Base-by-base conservation (phyloP, 2,113 vertebrate genomes). In the Alligator mississippiensis region DNA sequence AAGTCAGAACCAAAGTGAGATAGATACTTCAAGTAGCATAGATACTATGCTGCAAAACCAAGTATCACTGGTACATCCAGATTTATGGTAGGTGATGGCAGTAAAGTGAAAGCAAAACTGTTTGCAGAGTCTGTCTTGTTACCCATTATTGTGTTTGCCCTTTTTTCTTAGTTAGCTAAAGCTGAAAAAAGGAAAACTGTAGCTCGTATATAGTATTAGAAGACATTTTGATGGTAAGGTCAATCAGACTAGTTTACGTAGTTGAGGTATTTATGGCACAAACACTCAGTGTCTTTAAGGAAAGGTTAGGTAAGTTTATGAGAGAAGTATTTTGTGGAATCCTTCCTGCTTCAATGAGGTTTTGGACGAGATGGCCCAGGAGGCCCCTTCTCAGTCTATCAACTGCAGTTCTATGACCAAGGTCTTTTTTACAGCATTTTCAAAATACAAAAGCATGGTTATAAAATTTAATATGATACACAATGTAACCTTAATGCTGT, bases 271-370 rank as follows among this genome's bases (percentile, higher is more conserved):
- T 96, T 96, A 96, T 91, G 95, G 88, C 84, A 91, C 95, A 93
- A 90, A 96, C 96, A 93, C 91, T 96, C 96, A 94, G 89, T 93
- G 93, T 95, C 95, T 95, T 95, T 95, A 96, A 90, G 93, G 93
- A 94, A 96, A 95, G 95, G 96, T 96, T 97, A 97, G 92, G 75
- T 96, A 97, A 94, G 80, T 96, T 96, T 97, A 96, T 95, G 91
- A 85, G 85, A 80, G 95, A 88, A 80, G 91, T 66, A 94, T 93
- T 95, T 96, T 93, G 95, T 90, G 61, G 88, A 96, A 95, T 84
- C 88, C 89, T 95, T 94, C 93, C 85, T 62, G 84, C 85, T 96
- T 96, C 96, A 88, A 11, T 88, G 96, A 94, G 95, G 94, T 96
- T 94, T 92, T 92, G 93, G 93, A 89, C 93, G 96, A 95, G 96